phyloP scores from a whole-genome alignment of 2,797 vertebrate species.

The Eutrigla gurnardus region DNA sequence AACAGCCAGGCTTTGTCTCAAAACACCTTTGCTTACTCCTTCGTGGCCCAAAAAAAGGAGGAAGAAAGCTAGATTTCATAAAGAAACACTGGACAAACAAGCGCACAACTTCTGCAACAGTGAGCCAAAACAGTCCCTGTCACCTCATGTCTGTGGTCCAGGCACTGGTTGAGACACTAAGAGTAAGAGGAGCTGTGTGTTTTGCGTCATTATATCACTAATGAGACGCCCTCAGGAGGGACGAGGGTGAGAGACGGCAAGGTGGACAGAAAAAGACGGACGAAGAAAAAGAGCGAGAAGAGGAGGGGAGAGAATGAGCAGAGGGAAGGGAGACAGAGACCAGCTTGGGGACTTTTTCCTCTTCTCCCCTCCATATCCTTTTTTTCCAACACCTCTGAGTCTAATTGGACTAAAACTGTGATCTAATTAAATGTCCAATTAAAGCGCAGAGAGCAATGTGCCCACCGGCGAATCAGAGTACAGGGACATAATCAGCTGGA shows the following conservation, averaged over 20 bases:
- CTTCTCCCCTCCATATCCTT: constrained; percentile 67
- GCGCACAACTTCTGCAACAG: constrained; percentile 27
- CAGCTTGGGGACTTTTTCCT: constrained; percentile 79
- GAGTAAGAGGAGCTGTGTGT: constrained; percentile 68
- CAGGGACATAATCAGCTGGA: constrained; percentile 86
- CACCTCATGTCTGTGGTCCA: constrained; percentile 34
- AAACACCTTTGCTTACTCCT: constrained; percentile 12
- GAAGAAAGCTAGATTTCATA: constrained; percentile 11
- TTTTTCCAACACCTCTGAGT: constrained; percentile 77
- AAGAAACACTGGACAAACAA: constrained; percentile 19
- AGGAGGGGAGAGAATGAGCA: constrained; percentile 16
- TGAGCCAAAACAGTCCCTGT: constrained; percentile 18
- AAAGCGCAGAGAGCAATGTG: constrained; percentile 87
- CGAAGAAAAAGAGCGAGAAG: constrained; percentile 61
- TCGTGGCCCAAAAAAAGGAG: constrained; percentile 2
- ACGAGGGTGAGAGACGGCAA: constrained; percentile 43
- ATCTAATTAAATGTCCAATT: constrained; percentile 93
- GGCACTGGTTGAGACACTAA: constrained; percentile 47
- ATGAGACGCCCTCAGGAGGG: constrained; percentile 79
- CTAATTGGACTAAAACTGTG: constrained; percentile 90
- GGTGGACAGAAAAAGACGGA: constrained; percentile 67
- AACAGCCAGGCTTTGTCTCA: constrained; percentile 24
- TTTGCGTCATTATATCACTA: constrained; percentile 83
- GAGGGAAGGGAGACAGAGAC: constrained; percentile 52
- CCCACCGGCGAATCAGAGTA: constrained; percentile 84